These are phyloP conservation scores for Coronaproctus castanopsis DNA, from an alignment of 2,888 invertebrate species.

Conservation along the genomic window DNA sequence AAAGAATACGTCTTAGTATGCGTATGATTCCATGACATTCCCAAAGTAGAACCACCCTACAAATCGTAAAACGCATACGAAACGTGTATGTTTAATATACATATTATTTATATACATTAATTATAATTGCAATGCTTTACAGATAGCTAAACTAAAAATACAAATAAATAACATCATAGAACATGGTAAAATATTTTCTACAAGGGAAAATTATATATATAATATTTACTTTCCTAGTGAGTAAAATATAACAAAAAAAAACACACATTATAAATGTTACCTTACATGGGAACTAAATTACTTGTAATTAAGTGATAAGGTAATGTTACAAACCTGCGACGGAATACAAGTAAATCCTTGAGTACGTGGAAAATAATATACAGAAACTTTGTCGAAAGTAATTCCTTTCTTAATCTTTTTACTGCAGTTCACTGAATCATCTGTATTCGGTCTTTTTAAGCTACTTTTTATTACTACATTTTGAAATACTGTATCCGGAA, in stretches of 20 bases:
- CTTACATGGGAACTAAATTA: too few relatives aligned
- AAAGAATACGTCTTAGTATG: slow-evolving; percentile 60
- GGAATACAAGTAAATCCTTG: slow-evolving; percentile 85
- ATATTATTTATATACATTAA: neutral
- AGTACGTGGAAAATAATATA: slow-evolving; percentile 82
- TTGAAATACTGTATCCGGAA: too few relatives aligned
- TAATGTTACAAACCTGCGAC: slow-evolving; percentile 30
- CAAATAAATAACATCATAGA: too few relatives aligned
- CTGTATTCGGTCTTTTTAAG: slow-evolving; percentile 1
- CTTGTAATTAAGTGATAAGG: too few relatives aligned
- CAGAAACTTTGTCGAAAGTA: slow-evolving; percentile 76
- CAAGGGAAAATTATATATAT: too few relatives aligned
- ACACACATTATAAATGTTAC: neutral
- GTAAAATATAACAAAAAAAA: neutral
- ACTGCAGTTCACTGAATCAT: slow-evolving; percentile 14
- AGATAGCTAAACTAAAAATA: too few relatives aligned
- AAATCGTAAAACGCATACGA: slow-evolving; percentile 9
- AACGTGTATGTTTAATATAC: neutral
- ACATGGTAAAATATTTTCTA: neutral
- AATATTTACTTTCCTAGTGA: too few relatives aligned
- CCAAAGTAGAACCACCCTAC: slow-evolving; percentile 74
- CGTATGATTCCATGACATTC: slow-evolving; percentile 49
- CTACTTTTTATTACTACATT: slow-evolving; percentile 5
- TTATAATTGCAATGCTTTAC: too few relatives aligned
- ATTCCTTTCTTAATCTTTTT: slow-evolving; percentile 60